Evolutionary conservation across 2,888 invertebrate genomes (phyloP), one percentile per base, ranked within the genome.

Genomic region (Eumerus sabulonum): DNA sequence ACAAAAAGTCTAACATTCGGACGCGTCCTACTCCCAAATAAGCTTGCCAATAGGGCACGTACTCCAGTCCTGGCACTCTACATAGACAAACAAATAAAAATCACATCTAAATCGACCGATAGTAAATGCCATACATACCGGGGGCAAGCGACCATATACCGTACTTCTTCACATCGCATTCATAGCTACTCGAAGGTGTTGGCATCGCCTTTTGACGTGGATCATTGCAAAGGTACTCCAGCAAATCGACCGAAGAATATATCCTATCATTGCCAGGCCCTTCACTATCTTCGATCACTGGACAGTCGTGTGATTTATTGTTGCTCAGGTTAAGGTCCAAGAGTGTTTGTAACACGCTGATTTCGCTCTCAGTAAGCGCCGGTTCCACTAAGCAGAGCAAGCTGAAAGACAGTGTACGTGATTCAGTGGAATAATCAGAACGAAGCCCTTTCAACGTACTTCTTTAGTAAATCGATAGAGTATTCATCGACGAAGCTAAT

Each of bases 21-120:
- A n/a, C n/a, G n/a, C n/a, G 18, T 11, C 19, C 13, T 40, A 84
- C 7, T 86, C 84, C 84, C 85, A 86, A 13, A 88, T 87, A 16
- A 88, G 63, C 13, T 84, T 84, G 36, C 88, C 88, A 50, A 88
- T 82, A 0, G 88, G 86, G 76, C 86, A 87, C 18, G 77, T 76
- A 11, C 85, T 82, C 88, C 88, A 88, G 48, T 86, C 82, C 18
- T 82, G 82, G 81, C 81, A 50, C 81, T 85, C 84, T 84, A 59
- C 9, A 27, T 82, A 42, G 40, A 42, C 27, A 53, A 45, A 53
- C 36, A 56, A 36, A 51, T 48, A 47, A 18, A 17, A 68, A 56
- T 54, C 11, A 19, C n/a, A 13, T 9, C 11, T 12, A 7, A 27
- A 17, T 1, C 0, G 0, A 18, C 16, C 12, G 3, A 35, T 3